Percentiles rank a stretch among this genome's conserved stretches.
phyloP scores from a whole-genome alignment of 35 echinoderm and acorn worm species.

The Eucidaris tribuloides region DNA sequence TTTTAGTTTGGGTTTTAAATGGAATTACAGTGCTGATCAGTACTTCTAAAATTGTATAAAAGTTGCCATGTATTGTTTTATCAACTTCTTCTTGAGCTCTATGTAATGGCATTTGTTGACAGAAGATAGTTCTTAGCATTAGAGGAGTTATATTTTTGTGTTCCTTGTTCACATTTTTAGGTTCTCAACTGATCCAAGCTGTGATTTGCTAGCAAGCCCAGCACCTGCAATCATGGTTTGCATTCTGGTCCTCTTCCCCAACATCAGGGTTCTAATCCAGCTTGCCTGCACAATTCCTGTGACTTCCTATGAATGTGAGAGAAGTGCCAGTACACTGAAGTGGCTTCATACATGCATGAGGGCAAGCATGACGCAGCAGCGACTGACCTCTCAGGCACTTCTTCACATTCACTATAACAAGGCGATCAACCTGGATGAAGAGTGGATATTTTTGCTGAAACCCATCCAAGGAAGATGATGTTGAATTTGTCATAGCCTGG shows the following conservation, averaged over 20 bases:
- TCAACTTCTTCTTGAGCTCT: too few relatives aligned
- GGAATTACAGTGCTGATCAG: too few relatives aligned
- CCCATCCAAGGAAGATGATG: neutral
- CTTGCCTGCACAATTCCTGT: neutral
- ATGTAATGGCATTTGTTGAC: too few relatives aligned
- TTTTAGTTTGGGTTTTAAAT: too few relatives aligned
- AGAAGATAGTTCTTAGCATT: too few relatives aligned
- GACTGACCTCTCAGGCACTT: neutral
- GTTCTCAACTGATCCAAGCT: neutral
- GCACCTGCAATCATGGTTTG: constrained; percentile 2
- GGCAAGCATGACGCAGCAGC: neutral
- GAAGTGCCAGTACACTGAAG: neutral
- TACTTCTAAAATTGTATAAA: too few relatives aligned
- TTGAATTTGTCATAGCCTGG: neutral
- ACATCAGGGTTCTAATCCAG: constrained; percentile 6
- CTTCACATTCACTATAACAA: neutral
- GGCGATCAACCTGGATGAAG: neutral
- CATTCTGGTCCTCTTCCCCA: neutral
- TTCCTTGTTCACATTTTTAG: too few relatives aligned
- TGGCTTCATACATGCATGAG: neutral
- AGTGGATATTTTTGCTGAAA: neutral
- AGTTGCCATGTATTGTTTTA: too few relatives aligned
- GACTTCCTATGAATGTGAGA: neutral
- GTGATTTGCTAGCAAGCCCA: neutral
- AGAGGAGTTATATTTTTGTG: too few relatives aligned